Evolutionary conservation across 2,888 invertebrate genomes (phyloP).

Genomic region (Ormyrus thymus): DNA sequence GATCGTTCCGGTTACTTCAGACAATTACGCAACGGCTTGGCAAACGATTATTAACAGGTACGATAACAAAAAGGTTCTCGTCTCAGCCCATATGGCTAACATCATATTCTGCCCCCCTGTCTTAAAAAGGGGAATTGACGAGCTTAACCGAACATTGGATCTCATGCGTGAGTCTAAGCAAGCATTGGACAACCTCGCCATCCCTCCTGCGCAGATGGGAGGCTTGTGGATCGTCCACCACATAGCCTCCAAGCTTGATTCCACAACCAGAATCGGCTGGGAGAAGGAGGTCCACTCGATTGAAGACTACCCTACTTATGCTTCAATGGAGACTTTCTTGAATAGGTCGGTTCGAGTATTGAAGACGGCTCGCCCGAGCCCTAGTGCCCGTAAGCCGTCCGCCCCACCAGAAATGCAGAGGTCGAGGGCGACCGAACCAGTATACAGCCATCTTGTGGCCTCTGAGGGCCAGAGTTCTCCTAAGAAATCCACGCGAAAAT

Average conservation of each 20-base stretch:
- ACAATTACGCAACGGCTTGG: not conserved
- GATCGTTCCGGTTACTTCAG: not conserved
- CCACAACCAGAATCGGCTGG: not conserved
- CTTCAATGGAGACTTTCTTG: not conserved
- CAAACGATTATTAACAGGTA: not conserved
- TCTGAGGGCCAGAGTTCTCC: not conserved
- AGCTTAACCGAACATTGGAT: not conserved
- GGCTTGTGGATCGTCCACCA: constrained; percentile 4
- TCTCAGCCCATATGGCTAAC: not conserved
- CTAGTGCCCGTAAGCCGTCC: not conserved
- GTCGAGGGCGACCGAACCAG: not conserved
- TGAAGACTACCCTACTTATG: not conserved
- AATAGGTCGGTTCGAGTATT: not conserved
- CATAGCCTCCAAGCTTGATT: not conserved
- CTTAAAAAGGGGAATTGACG: not conserved
- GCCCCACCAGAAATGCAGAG: not conserved
- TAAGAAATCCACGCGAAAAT: not conserved
- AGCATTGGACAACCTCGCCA: not conserved
- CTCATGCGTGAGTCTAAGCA: constrained; percentile 1
- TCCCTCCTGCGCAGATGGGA: not conserved
- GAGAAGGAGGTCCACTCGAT: not conserved
- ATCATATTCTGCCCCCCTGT: not conserved
- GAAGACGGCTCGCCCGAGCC: not conserved
- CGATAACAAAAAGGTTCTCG: not conserved
- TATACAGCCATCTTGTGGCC: not conserved